phyloP scores from a whole-genome alignment of 2,888 invertebrate genomes.

The Nephrotoma guestfalica region DNA sequence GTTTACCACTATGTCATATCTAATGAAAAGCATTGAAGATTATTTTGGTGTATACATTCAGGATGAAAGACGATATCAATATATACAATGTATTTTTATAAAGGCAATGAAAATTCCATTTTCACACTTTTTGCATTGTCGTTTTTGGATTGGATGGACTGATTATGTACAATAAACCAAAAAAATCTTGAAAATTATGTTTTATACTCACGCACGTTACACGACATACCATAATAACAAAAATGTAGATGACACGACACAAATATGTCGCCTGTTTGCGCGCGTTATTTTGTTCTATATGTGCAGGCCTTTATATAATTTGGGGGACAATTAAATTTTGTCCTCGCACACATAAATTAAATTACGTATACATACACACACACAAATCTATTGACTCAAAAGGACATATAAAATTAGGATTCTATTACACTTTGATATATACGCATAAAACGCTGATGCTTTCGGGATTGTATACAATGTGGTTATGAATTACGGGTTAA shows the following conservation, averaged over 20 bases:
- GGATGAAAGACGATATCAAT: neutral
- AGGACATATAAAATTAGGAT: neutral
- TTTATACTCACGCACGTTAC: neutral
- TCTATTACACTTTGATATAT: neutral
- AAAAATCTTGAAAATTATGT: neutral
- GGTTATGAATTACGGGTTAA: neutral
- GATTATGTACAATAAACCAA: neutral
- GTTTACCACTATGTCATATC: too few species aligned
- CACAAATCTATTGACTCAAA: neutral
- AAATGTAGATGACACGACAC: neutral
- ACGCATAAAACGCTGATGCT: neutral
- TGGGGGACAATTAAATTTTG: neutral
- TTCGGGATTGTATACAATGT: neutral
- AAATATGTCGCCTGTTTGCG: neutral
- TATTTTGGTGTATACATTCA: neutral
- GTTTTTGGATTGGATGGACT: neutral
- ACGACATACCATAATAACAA: neutral
- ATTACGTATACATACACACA: neutral
- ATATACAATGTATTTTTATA: neutral
- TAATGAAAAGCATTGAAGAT: neutral
- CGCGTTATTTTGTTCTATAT: neutral
- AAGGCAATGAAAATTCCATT: neutral
- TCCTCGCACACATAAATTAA: neutral
- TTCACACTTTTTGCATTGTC: neutral
- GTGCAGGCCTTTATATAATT: neutral